A percentile compares a stretch with the other conserved stretches of the same genome.
Conservation (phyloP, 2,797 vertebrate species). For the Rhinoraja longicauda region DNA sequence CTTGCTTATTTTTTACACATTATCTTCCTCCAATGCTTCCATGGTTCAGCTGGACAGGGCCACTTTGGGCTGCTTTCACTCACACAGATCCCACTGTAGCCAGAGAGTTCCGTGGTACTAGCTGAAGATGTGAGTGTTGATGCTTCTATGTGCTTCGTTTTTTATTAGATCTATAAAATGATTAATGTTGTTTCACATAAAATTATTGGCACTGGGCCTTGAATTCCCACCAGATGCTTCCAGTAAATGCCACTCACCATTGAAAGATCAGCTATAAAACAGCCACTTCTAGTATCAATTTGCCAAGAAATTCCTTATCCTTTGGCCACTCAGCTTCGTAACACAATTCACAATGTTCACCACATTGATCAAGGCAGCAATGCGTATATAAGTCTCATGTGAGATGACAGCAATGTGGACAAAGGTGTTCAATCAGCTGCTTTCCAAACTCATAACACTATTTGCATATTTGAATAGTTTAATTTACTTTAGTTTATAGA, state of each 20-base stretch:
- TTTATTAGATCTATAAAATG: not conserved
- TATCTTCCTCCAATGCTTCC: not conserved
- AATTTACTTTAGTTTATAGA: not conserved
- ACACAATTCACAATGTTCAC: too few relatives aligned
- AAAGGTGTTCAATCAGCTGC: not conserved
- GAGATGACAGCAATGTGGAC: too few relatives aligned
- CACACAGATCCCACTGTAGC: not conserved
- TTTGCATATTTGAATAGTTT: not conserved
- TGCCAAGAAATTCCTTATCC: too few relatives aligned
- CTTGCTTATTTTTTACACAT: too few relatives aligned
- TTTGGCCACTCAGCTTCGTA: too few relatives aligned
- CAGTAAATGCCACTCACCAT: not conserved
- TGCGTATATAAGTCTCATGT: not conserved
- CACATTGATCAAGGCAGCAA: not conserved
- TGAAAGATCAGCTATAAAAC: not conserved
- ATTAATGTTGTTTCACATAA: not conserved
- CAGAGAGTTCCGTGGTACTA: not conserved
- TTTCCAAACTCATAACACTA: too few relatives aligned
- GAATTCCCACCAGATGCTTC: not conserved
- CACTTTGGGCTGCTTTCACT: not conserved
- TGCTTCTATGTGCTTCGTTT: not conserved
- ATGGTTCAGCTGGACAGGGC: not conserved
- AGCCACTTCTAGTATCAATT: too few relatives aligned
- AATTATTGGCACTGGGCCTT: not conserved
- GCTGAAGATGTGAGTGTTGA: not conserved